Conservation (phyloP, 2,888 invertebrate species). For the Chouioia cunea region DNA sequence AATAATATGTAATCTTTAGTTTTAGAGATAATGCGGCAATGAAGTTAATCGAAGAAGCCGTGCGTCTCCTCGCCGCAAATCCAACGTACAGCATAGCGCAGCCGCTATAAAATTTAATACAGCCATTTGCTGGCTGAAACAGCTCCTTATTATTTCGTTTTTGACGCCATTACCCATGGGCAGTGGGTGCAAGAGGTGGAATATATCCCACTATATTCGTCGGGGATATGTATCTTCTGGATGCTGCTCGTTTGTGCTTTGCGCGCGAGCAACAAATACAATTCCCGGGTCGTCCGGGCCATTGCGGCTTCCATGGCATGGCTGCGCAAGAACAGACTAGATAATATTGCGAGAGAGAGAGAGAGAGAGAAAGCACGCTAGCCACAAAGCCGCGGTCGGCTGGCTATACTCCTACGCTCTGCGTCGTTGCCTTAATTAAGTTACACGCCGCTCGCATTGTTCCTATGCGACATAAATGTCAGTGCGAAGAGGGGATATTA, state of each 20-base stretch:
- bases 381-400: slow-evolving; percentile 66
- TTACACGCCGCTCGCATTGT: slow-evolving; percentile 66
- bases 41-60: slow-evolving; percentile 29
- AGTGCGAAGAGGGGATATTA: slow-evolving; percentile 62
- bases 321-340: slow-evolving; percentile 59
- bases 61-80: slow-evolving; percentile 4
- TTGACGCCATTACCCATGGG: slow-evolving; percentile 42
- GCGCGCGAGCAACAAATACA: slow-evolving; percentile 62
- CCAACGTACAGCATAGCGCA: background rate
- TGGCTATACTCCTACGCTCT: slow-evolving; percentile 35
- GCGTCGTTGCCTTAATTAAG: slow-evolving; percentile 69
- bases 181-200: background rate
- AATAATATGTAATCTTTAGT: too few relatives aligned
- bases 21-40: slow-evolving; percentile 7
- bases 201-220: slow-evolving; percentile 32
- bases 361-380: slow-evolving; percentile 50
- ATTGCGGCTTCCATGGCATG: slow-evolving; percentile 60
- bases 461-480: slow-evolving; percentile 64
- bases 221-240: slow-evolving; percentile 46
- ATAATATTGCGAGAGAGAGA: slow-evolving; percentile 61
- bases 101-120: slow-evolving; percentile 40
- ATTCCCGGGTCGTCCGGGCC: slow-evolving; percentile 58
- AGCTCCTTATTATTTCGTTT: slow-evolving; percentile 46
- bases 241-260: slow-evolving; percentile 49
- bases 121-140: slow-evolving; percentile 17